Conservation (phyloP, 2,113 vertebrate species). For the Tenrec ecaudatus region DNA sequence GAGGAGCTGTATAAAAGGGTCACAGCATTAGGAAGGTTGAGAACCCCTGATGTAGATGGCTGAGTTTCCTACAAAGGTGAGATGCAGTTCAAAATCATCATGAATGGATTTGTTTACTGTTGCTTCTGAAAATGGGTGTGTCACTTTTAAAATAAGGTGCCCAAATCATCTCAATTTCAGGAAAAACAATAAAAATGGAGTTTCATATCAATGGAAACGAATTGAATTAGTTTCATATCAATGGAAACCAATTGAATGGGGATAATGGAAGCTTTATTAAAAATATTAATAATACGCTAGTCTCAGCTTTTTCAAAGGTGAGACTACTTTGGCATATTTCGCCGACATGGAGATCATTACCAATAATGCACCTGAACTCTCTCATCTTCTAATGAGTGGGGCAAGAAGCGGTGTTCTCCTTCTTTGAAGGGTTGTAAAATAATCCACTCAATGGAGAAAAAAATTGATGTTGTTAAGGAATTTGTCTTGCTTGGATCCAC, state of each 20-base stretch:
- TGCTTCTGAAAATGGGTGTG: not conserved
- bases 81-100: constrained; percentile 2
- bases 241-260: constrained; percentile 1
- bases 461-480: too few relatives aligned
- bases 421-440: not conserved
- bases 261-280: constrained; percentile 20
- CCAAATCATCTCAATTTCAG: not conserved
- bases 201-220: constrained; percentile 33
- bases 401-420: not conserved
- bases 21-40: too few relatives aligned
- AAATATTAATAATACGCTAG: not conserved
- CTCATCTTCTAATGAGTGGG: not conserved
- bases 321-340: constrained; percentile 16
- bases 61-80: constrained; percentile 17
- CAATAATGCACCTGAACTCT: not conserved
- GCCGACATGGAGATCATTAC: not conserved
- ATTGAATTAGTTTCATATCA: not conserved
- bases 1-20: too few relatives aligned
- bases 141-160: not conserved
- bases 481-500: too few relatives aligned
- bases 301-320: not conserved
- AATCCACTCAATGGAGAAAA: not conserved
- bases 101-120: not conserved
- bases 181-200: constrained; percentile 2
- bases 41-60: not conserved